Evolutionary conservation across 1,140 invertebrate genomes (phyloP).

Genomic region (Papilio helenus): DNA sequence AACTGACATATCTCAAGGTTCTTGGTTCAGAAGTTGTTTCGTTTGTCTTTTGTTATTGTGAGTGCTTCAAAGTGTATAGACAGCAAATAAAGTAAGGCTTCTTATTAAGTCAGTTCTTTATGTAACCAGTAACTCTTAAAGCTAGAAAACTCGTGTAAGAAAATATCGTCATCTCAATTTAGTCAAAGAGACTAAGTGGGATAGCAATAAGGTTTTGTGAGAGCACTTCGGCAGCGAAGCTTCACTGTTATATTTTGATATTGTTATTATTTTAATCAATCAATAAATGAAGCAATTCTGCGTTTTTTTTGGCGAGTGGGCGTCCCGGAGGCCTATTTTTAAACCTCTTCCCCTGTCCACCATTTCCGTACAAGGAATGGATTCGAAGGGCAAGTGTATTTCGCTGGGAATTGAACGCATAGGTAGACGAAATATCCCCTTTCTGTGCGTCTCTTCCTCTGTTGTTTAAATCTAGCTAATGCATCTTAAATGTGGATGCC

Average conservation of each 20-base stretch:
- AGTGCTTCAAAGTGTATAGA: background rate
- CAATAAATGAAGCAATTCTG: too few species aligned
- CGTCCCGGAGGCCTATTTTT: too few species aligned
- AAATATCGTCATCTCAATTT: background rate
- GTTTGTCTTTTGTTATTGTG: slow-evolving; percentile 17
- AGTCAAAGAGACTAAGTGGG: background rate
- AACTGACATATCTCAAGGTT: slow-evolving; percentile 15
- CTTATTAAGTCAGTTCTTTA: background rate
- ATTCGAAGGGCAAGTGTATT: too few species aligned
- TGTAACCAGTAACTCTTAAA: background rate
- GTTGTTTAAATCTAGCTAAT: too few species aligned
- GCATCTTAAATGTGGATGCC: too few species aligned
- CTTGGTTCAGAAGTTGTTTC: background rate
- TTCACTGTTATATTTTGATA: background rate
- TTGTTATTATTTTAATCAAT: background rate
- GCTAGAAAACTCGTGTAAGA: background rate
- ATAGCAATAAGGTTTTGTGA: background rate
- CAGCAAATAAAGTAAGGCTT: slow-evolving; percentile 17
- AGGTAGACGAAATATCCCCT: too few species aligned
- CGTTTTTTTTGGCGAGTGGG: too few species aligned
- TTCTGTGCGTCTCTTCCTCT: too few species aligned
- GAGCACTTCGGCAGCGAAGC: background rate
- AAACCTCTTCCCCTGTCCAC: too few species aligned
- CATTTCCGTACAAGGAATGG: too few species aligned
- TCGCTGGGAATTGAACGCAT: too few species aligned